Percentiles rank a stretch among this genome's conserved stretches.
phyloP scores from a whole-genome alignment of 2,888 invertebrate genomes.

The Digitonthophagus gazella region DNA sequence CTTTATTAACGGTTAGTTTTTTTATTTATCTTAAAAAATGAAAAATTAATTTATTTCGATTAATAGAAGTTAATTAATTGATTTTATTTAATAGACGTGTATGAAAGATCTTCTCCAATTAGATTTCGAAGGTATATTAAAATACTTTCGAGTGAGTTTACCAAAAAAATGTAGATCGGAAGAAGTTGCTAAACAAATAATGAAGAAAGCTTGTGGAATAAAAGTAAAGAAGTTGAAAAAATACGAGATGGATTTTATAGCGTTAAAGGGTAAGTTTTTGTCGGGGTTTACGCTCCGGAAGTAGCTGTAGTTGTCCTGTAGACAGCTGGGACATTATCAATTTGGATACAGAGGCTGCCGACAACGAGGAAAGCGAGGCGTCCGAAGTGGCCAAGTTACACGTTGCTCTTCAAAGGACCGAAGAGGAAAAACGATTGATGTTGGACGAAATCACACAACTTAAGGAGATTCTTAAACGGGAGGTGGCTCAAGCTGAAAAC shows the following conservation, averaged over 20 bases:
- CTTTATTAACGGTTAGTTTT: conserved; percentile 75
- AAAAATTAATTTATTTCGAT: conserved; percentile 1
- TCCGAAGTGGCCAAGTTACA: conserved; percentile 59
- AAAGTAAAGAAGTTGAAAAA: conserved; percentile 93
- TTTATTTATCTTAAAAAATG: conserved; percentile 9
- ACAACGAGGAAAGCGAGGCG: conserved; percentile 58
- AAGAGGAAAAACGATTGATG: conserved; percentile 59
- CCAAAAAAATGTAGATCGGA: conserved; percentile 95
- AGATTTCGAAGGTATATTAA: conserved; percentile 97
- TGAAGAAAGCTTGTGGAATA: conserved; percentile 85
- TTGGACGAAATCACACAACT: conserved; percentile 58
- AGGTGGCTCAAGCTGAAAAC: conserved; percentile 70
- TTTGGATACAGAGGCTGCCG: conserved; percentile 58
- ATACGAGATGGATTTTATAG: conserved; percentile 87
- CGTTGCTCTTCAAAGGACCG: conserved; percentile 62
- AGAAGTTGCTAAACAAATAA: conserved; percentile 82
- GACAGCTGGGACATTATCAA: conserved; percentile 53
- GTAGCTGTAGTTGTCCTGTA: conserved; percentile 34
- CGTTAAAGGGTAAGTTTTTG: conserved; percentile 65
- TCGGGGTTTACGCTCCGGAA: conserved; percentile 19
- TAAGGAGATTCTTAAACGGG: conserved; percentile 73
- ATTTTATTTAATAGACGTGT: conserved; percentile 58
- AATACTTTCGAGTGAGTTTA: conserved; percentile 95
- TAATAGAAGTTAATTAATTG: conserved; percentile 5
- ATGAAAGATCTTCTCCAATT: conserved; percentile 86